phyloP scores from a whole-genome alignment of 2,888 invertebrate genomes.

The Diplolepis rosae region DNA sequence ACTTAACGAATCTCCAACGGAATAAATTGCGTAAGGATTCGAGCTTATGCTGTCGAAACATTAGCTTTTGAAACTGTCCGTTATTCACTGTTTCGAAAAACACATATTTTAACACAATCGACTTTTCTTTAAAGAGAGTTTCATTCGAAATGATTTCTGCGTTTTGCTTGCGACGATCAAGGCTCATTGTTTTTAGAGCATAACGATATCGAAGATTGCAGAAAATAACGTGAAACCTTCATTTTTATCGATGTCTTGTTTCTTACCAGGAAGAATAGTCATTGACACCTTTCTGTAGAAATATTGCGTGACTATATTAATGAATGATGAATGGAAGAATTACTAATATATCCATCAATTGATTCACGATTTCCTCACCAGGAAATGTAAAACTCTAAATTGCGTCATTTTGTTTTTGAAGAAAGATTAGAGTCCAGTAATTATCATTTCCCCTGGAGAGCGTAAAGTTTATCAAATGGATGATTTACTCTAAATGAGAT shows the following conservation, averaged over 20 bases:
- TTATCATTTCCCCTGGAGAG: constrained; percentile 1
- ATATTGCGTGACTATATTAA: too few species aligned
- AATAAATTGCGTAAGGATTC: constrained; percentile 63
- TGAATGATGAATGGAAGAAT: too few species aligned
- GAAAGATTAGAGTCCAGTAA: constrained; percentile 2
- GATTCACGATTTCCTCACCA: neutral
- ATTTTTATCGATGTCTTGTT: constrained; percentile 10
- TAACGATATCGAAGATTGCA: constrained; percentile 23
- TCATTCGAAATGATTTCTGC: constrained; percentile 29
- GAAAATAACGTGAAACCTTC: constrained; percentile 16
- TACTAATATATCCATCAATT: too few species aligned
- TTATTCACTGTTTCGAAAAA: constrained; percentile 59
- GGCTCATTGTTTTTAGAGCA: constrained; percentile 31
- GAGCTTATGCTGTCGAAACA: constrained; percentile 64
- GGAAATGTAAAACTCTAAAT: neutral
- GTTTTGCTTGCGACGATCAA: constrained; percentile 24
- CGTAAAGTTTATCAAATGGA: neutral
- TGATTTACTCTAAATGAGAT: neutral
- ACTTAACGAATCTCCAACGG: constrained; percentile 60
- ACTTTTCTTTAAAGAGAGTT: constrained; percentile 36
- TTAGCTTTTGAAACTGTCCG: constrained; percentile 64
- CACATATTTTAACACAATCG: constrained; percentile 50
- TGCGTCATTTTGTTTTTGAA: neutral
- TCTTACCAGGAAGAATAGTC: neutral
- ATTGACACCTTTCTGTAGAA: neutral